A percentile compares a stretch with the other conserved stretches of the same genome.
Evolutionary conservation across 2,113 vertebrate species (phyloP).

Genomic region (Nothobranchius kuhntae): DNA sequence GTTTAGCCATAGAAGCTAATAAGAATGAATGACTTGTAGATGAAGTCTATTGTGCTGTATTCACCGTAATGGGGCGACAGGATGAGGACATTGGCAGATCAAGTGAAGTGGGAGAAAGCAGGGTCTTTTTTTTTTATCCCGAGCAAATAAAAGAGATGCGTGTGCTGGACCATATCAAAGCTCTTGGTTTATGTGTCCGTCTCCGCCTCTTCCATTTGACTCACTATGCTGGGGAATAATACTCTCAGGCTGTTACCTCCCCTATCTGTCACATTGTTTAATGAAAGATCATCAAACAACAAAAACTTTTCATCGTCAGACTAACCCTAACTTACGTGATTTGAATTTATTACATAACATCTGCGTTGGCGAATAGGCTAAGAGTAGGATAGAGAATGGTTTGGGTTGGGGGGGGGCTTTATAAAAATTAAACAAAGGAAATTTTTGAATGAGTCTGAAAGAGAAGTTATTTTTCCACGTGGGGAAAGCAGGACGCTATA

Average conservation of each 20-base stretch:
- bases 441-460: not conserved
- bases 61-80: constrained; percentile 41
- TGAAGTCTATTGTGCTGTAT: constrained; percentile 29
- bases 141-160: constrained; percentile 32
- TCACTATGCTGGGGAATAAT: constrained; percentile 9
- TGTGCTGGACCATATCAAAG: constrained; percentile 50
- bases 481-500: not conserved
- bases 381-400: too few relatives aligned
- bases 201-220: constrained; percentile 25
- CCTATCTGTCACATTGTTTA: not conserved
- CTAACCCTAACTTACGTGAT: constrained; percentile 1
- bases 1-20: constrained; percentile 46
- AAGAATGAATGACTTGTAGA: constrained; percentile 39
- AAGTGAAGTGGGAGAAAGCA: constrained; percentile 28
- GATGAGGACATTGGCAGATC: constrained; percentile 36
- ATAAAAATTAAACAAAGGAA: too few relatives aligned
- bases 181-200: constrained; percentile 36
- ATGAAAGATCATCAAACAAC: not conserved
- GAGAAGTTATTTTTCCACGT: not conserved
- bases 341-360: not conserved
- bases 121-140: constrained; percentile 6
- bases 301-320: not conserved
- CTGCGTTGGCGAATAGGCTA: not conserved
- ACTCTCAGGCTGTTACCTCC: constrained; percentile 12
- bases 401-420: too few relatives aligned